These are phyloP conservation scores for Orientallactaga bullata DNA, from an alignment of 2,113 vertebrate genomes.

Conservation along the genomic window DNA sequence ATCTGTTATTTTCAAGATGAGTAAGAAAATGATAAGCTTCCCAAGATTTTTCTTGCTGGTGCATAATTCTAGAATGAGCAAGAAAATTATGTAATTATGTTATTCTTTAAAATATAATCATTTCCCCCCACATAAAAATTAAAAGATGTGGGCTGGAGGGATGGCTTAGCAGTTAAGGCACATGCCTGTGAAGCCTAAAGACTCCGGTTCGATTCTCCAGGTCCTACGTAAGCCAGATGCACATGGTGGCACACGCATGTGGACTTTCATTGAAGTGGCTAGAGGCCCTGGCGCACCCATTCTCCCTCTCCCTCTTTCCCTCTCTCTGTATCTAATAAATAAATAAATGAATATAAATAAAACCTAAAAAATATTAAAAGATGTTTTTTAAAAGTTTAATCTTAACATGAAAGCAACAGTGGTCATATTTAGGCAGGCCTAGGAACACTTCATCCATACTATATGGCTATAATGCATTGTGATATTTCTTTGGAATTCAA, in stretches of 20 bases:
- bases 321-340: no score
- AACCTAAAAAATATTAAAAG: constrained; percentile 3
- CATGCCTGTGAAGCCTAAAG: no score
- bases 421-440: constrained; percentile 27
- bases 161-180: no score
- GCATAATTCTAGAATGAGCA: constrained; percentile 1
- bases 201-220: no score
- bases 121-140: not conserved
- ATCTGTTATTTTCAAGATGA: constrained; percentile 70
- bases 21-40: constrained; percentile 58
- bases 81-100: constrained; percentile 38
- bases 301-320: no score
- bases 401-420: constrained; percentile 31
- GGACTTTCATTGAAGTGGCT: no score
- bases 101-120: constrained; percentile 52
- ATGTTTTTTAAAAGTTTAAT: constrained; percentile 13
- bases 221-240: no score
- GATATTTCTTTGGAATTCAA: constrained; percentile 44
- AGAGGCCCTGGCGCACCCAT: no score
- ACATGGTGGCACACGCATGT: no score
- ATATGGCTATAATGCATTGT: not conserved
- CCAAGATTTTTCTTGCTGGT: constrained; percentile 45
- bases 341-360: no score
- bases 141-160: no score
- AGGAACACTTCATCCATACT: not conserved